Percentiles rank a stretch among this genome's conserved stretches.
These are phyloP conservation scores for Panagrolaimus sp. DNA, from an alignment of 1,140 invertebrate species.

Conservation along the genomic window DNA sequence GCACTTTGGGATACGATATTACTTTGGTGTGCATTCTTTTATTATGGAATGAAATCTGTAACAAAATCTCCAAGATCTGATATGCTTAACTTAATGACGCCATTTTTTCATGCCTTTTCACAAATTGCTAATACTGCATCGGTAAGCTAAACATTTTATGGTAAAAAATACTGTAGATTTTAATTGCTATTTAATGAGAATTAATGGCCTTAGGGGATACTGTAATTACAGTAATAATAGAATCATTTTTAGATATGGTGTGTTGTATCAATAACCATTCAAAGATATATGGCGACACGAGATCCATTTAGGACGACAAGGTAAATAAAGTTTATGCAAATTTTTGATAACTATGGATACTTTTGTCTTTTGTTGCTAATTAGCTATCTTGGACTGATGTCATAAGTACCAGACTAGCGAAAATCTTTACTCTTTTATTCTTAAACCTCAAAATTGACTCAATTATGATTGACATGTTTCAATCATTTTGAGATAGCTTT, in stretches of 20 bases:
- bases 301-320: conserved; percentile 46
- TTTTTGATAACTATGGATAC: background rate
- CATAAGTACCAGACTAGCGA: background rate
- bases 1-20: conserved; percentile 52
- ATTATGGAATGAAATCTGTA: conserved; percentile 45
- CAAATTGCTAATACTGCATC: conserved; percentile 52
- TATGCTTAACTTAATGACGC: conserved; percentile 34
- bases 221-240: background rate
- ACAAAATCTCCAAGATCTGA: conserved; percentile 21
- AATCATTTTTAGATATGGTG: conserved; percentile 46
- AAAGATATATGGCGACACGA: conserved; percentile 50
- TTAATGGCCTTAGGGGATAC: background rate
- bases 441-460: background rate
- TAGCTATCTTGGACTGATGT: too few relatives aligned
- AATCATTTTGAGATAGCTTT: background rate
- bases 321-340: background rate
- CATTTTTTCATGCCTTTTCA: conserved; percentile 39
- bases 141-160: conserved; percentile 25
- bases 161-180: conserved; percentile 3
- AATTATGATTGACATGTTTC: background rate
- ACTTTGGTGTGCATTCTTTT: conserved; percentile 49
- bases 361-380: too few relatives aligned
- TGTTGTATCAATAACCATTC: conserved; percentile 48
- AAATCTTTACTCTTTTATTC: background rate
- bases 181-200: background rate